A percentile compares a stretch with the other conserved stretches of the same genome.
phyloP scores from a whole-genome alignment of 2,113 vertebrate genomes.

The Peucedramus taeniatus region DNA sequence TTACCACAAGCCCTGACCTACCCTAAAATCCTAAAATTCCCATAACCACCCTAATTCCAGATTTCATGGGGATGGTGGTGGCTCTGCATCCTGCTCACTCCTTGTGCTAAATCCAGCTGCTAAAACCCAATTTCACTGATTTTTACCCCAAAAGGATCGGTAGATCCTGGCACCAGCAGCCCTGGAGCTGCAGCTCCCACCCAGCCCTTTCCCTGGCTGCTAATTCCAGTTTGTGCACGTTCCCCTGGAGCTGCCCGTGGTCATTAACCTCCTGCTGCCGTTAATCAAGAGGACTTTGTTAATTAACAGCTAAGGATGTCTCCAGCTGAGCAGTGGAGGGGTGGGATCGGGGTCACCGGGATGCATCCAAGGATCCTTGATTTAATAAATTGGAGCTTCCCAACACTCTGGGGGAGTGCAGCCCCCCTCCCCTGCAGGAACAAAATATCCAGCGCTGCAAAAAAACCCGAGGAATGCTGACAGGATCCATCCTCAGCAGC shows the following conservation, averaged over 20 bases:
- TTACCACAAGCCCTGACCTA: no score
- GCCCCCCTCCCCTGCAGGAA: not conserved
- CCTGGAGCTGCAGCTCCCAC: not conserved
- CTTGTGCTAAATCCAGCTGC: not conserved
- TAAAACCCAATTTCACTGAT: rapidly evolving
- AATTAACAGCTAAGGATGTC: not conserved
- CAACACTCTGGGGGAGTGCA: not conserved
- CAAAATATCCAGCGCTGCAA: not conserved
- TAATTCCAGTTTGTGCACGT: not conserved
- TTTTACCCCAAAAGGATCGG: not conserved
- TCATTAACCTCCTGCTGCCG: not conserved
- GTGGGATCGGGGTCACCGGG: rapidly evolving
- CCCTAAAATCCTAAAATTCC: not conserved
- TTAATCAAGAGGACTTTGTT: not conserved
- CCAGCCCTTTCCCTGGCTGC: not conserved
- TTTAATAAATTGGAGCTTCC: not conserved
- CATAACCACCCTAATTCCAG: rapidly evolving
- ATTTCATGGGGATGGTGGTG: rapidly evolving
- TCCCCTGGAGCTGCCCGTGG: not conserved
- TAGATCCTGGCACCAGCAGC: rapidly evolving
- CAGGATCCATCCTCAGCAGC: not conserved
- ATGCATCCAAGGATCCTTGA: not conserved
- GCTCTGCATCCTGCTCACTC: not conserved
- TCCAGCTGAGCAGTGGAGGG: not conserved
- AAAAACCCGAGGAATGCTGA: not conserved